Evolutionary conservation across 2,888 invertebrate genomes (phyloP).

Genomic region (Trichogramma dendrolimi): DNA sequence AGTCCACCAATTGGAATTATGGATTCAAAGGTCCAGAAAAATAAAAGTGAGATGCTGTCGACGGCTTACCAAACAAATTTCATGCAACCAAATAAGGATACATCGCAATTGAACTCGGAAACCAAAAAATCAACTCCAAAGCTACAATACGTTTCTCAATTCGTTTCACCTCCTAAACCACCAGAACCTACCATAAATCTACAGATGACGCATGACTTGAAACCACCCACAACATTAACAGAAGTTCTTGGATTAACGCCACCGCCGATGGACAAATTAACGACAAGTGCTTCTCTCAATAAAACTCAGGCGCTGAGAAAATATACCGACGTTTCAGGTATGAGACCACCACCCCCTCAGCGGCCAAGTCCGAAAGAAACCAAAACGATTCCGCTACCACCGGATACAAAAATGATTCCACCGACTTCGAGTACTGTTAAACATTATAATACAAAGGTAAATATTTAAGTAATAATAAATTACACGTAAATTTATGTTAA

Average conservation of each 20-base stretch:
- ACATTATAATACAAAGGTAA: not conserved
- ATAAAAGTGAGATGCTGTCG: constrained; percentile 37
- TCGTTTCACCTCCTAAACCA: constrained; percentile 41
- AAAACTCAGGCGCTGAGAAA: constrained; percentile 28
- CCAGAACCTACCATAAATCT: constrained; percentile 31
- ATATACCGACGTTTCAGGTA: constrained; percentile 36
- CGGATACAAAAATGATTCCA: constrained; percentile 13
- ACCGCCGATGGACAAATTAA: constrained; percentile 45
- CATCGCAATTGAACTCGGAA: constrained; percentile 6
- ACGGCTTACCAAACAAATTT: constrained; percentile 44
- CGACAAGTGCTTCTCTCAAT: constrained; percentile 37
- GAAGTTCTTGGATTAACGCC: constrained; percentile 48
- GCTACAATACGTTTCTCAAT: constrained; percentile 40
- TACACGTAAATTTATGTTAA: too few relatives aligned
- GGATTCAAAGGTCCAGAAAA: constrained; percentile 30
- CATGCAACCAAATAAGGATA: constrained; percentile 25
- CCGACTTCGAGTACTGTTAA: not conserved
- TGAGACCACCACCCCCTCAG: constrained; percentile 41
- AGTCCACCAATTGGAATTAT: constrained; percentile 39
- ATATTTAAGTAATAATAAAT: too few relatives aligned
- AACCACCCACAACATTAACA: constrained; percentile 44
- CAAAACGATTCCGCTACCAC: constrained; percentile 48
- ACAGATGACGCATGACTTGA: constrained; percentile 36
- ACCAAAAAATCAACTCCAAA: constrained; percentile 24
- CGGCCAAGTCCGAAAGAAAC: constrained; percentile 38